A percentile compares a stretch with the other conserved stretches of the same genome.
Conservation (phyloP, 1,140 invertebrate species). For the Anoplophora glabripennis region DNA sequence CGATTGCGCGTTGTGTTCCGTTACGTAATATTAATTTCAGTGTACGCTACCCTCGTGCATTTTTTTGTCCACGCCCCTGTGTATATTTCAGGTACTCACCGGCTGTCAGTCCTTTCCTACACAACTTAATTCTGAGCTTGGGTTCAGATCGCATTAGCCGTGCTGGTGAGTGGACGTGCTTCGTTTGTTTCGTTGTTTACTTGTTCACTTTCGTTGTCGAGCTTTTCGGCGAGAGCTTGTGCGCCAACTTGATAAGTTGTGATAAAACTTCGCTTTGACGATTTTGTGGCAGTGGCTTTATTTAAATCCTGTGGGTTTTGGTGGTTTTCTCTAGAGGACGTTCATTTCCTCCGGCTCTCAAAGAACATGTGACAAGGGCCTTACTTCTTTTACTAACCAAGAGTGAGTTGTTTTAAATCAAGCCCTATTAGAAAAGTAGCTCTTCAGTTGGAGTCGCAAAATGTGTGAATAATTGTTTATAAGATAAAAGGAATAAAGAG, state of each 20-base stretch:
- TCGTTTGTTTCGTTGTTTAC: conserved; percentile 9
- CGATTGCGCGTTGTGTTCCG: no score
- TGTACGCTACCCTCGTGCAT: no score
- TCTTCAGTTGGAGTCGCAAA: no score
- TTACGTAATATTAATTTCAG: no score
- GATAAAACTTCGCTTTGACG: no score
- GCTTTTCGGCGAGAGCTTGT: conserved; percentile 10
- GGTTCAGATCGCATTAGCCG: conserved; percentile 10
- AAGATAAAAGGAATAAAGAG: no score
- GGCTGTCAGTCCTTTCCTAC: conserved; percentile 19
- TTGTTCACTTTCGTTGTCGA: conserved; percentile 10
- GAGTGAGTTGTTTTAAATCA: not conserved
- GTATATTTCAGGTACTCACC: conserved; percentile 15
- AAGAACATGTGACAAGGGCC: conserved; percentile 5
- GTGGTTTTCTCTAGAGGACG: not conserved
- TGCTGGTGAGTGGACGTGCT: conserved; percentile 3
- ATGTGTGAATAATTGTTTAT: no score
- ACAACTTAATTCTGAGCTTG: conserved; percentile 14
- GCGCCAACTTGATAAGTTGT: not conserved
- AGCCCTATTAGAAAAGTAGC: no score
- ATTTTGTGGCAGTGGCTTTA: no score
- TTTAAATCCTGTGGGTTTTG: not conserved
- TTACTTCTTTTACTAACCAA: not conserved
- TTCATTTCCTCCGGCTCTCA: not conserved
- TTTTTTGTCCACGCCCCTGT: conserved; percentile 4